phyloP scores from a whole-genome alignment of 2,113 vertebrate genomes.

The Merops nubicus region DNA sequence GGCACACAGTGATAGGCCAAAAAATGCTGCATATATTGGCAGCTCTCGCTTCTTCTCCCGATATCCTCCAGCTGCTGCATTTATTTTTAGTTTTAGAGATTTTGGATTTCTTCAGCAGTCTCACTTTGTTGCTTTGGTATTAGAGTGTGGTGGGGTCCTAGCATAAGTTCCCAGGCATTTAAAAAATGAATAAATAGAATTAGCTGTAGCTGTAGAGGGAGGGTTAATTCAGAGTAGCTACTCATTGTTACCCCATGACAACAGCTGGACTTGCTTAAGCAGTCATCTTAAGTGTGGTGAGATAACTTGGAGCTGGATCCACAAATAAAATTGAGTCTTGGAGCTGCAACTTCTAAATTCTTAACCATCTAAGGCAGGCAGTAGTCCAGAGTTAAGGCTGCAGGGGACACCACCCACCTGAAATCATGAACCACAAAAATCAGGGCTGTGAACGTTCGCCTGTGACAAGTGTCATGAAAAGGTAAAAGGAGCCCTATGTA shows the following conservation, averaged over 20 bases:
- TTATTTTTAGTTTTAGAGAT: slow-evolving; percentile 30
- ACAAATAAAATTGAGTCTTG: background rate
- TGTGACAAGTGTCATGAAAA: background rate
- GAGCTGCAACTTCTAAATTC: background rate
- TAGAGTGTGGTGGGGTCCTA: background rate
- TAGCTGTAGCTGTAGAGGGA: background rate
- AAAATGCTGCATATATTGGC: slow-evolving; percentile 39
- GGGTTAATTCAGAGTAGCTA: background rate
- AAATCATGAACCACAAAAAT: background rate
- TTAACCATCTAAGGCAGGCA: background rate
- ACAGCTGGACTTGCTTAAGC: slow-evolving; percentile 11
- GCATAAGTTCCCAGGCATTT: background rate
- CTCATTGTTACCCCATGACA: background rate
- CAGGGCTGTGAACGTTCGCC: accelerated
- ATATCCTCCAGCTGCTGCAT: background rate
- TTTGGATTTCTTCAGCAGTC: background rate
- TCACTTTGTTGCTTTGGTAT: background rate
- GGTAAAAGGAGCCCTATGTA: background rate
- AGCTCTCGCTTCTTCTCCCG: background rate
- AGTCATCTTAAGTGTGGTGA: background rate
- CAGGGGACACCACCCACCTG: background rate
- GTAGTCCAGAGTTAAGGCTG: background rate
- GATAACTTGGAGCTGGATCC: background rate
- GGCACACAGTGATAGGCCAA: background rate
- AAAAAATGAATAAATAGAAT: background rate